A percentile compares a stretch with the other conserved stretches of the same genome.
Conservation (phyloP, 2,888 invertebrate genomes). For the Eilema sororculum region DNA sequence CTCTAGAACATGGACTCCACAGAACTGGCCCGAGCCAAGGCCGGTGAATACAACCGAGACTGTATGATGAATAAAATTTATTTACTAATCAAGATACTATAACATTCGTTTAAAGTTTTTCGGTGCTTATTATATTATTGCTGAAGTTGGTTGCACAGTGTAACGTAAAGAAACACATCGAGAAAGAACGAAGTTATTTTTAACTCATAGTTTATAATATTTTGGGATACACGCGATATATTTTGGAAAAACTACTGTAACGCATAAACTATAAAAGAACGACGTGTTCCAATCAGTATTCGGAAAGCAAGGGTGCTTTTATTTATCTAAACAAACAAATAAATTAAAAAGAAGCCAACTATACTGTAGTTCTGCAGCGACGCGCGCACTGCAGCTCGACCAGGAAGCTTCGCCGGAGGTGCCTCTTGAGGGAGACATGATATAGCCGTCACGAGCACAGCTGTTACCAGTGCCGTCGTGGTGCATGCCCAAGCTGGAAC, state of each 20-base stretch:
- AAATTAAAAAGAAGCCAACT: constrained; percentile 37
- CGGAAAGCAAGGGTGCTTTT: neutral
- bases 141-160: neutral
- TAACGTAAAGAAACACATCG: neutral
- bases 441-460: constrained; percentile 92
- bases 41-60: no score
- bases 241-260: no score
- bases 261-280: no score
- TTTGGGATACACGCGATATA: no score
- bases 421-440: constrained; percentile 94
- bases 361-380: constrained; percentile 88
- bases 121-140: neutral
- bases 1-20: no score
- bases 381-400: constrained; percentile 91
- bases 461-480: constrained; percentile 91
- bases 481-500: constrained; percentile 92
- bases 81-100: no score
- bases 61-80: no score
- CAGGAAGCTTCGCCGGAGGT: constrained; percentile 92
- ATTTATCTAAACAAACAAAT: neutral
- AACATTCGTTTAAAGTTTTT: no score
- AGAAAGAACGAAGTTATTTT: no score
- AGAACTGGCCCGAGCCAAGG: no score
- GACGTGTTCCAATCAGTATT: neutral
- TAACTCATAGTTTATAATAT: no score